Base-by-base conservation (phyloP, 2,113 vertebrate species). In the Procavia capensis region DNA sequence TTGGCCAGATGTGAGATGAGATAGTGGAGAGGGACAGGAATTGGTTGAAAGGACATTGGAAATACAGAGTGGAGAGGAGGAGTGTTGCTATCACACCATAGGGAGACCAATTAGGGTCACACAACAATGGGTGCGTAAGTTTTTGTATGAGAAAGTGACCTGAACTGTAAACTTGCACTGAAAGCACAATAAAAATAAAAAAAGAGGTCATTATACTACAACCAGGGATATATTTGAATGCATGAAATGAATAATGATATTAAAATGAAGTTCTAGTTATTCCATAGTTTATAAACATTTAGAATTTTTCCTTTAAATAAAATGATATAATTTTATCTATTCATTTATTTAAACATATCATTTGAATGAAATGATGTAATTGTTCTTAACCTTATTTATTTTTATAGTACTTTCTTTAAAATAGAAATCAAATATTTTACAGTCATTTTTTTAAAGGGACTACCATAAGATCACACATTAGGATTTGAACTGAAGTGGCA, bases 401-500 rank as follows among this genome's bases (percentile, higher is more conserved):
- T 63, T 25, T 88, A 85, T 45, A 94, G 6, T 50, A 85, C 5
- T 45, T 89, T 85, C 54, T 86, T 89, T 83, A 47, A 31, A 84
- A 84, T 47, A 85, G 85, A 84, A 94, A 91, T 11, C 9, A 86
- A 83, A 61, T 86, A 43, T 79, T 83, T 95, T 75, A 14, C 5
- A 86, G 36, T 68, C 11, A 80, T 85, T 89, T 64, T 64, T 64
- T 29, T 89, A 89, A 93, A 91, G 34, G 5, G 11, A 81, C 70
- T 91, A 72, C 39, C 22, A 70, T 78, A 86, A 91, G 93, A 75
- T 63, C 16, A 27, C 19, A 84, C 25, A 90, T 94, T n/a, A 91
- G 93, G 92, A 93, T 92, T 92, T 47, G 54, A 94, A 93, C 13
- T 86, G 6, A 96, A 90, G 31, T 91, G 85, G 9, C 5, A 91